Evolutionary conservation across 1,140 invertebrate genomes (phyloP), one percentile per base, ranked within the genome.

Genomic region (Matsumurasca onukii): DNA sequence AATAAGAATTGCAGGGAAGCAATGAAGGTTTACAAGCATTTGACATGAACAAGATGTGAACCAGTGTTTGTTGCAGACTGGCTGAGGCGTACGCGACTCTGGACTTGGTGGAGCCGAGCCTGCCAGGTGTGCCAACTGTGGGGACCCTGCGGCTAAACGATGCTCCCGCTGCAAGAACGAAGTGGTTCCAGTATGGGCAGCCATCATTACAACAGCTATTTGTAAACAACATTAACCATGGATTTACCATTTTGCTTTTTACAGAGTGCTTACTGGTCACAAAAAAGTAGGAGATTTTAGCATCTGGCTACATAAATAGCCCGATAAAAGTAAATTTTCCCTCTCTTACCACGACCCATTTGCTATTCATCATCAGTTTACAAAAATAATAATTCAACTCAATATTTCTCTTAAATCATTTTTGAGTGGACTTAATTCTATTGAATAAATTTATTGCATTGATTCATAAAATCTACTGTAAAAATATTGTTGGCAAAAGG

Each of bases 131-230:
- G 79, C 80, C 1, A 78, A 79, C 61, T 86, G 85, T 68, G 83
- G 81, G 0, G 80, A 84, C 31, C 77, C 75, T 29, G 84, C 84
- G 0, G 78, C 77, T 66, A 84, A 85, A 74, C 80, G 83, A 69
- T 86, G 85, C 73, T 85, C 84, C 0, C 74, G 79, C 25, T 86
- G 85, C 75, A 85, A 84, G 75, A n/a, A 81, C 77, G 3, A 79
- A 81, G 64, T 86, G 83, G 83, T 86, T n/a, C n/a, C n/a, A n/a
- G n/a, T n/a, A n/a, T n/a, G n/a, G n/a, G n/a, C n/a, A n/a, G n/a
- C n/a, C n/a, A n/a, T n/a, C n/a, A n/a, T n/a, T n/a, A n/a, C n/a
- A n/a, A n/a, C n/a, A n/a, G n/a, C n/a, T n/a, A 86, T 75, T 86
- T 85, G 74, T 80, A 82, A 51, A 82, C 82, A 82, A 83, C 72